A percentile compares a stretch with the other conserved stretches of the same genome.
Conservation (phyloP, 2,797 vertebrate species). For the Melanotaenia maccullochi region DNA sequence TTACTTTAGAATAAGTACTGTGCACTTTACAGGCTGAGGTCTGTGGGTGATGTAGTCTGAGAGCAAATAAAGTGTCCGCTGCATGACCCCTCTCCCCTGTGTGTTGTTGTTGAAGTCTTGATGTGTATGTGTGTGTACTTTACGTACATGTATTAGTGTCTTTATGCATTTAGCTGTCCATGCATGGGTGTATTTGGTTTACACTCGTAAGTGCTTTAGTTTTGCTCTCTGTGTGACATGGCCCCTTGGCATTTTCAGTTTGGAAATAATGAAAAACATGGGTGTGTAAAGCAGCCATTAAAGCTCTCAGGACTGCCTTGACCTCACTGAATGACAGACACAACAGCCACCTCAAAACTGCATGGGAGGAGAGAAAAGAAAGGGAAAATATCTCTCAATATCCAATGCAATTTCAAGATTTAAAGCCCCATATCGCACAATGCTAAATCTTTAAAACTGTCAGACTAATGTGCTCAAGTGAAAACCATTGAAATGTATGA, state of each 20-base stretch:
- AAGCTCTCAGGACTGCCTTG: slow-evolving; percentile 59
- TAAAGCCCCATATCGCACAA: slow-evolving; percentile 26
- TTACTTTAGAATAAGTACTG: slow-evolving; percentile 56
- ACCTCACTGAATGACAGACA: slow-evolving; percentile 47
- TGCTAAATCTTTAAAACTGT: slow-evolving; percentile 54
- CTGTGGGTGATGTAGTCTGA: slow-evolving; percentile 53
- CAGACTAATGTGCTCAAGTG: slow-evolving; percentile 57
- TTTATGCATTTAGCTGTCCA: slow-evolving; percentile 29
- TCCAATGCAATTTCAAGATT: slow-evolving; percentile 54
- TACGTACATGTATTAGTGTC: slow-evolving; percentile 32
- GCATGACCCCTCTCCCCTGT: slow-evolving; percentile 40
- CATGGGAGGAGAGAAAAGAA: slow-evolving; percentile 18
- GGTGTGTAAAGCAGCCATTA: slow-evolving; percentile 67
- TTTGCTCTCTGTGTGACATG: slow-evolving; percentile 54
- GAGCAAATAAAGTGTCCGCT: slow-evolving; percentile 57
- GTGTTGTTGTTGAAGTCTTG: slow-evolving; percentile 40
- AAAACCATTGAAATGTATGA: slow-evolving; percentile 66
- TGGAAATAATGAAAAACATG: slow-evolving; percentile 65
- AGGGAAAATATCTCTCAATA: slow-evolving; percentile 35
- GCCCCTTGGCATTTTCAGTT: slow-evolving; percentile 69
- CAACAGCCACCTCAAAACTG: slow-evolving; percentile 30
- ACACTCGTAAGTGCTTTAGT: slow-evolving; percentile 63
- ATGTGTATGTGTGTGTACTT: slow-evolving; percentile 16
- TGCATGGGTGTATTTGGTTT: slow-evolving; percentile 52
- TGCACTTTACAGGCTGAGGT: slow-evolving; percentile 32